Evolutionary conservation across 1,140 invertebrate species (phyloP), one percentile per base, ranked within the genome.

Genomic region (Nymphalis io): DNA sequence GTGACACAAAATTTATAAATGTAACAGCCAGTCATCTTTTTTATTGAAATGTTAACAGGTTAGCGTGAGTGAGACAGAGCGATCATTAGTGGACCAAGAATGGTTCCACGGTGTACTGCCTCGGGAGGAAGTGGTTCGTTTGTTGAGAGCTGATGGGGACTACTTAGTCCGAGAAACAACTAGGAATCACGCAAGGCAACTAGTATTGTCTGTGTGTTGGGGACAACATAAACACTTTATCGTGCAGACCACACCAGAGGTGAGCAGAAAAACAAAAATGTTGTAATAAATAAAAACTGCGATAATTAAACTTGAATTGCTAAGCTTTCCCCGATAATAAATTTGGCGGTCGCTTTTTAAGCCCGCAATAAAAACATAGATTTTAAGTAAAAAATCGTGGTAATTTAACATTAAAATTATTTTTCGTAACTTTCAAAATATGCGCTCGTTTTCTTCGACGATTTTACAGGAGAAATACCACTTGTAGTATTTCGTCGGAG

Each of bases 91-190:
- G 63, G 97, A 98, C 71, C 97, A 98, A 89, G 97, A 98, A 87
- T 99, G 98, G 98, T 99, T 99, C 91, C 98, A 99, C 86, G 98
- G 98, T 5, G 98, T 99, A 2, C 83, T 99, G 39, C 98, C 98
- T 0, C 93, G 98, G 51, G 98, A 99, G 89, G 98, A 99, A 93
- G 98, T 99, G 2, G 97, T 99, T 13, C 92, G 98, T 68, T 93
- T 99, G 15, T 92, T 99, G 20, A 94, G 95, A 13, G 95, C 95
- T 57, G 96, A 99, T 80, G 98, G 98, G 1, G 98, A 99, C 85
- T 99, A 98, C 90, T 93, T 99, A 58, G 98, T 99, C 33, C 93
- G 98, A 21, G 97, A 99, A 93, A 99, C 98, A 46, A 97, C 95
- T n/a, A 94, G 96, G 88, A 98, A 97, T 87, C 95, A 98, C 86